These are phyloP conservation scores for Magallana gigas DNA, from an alignment of 1,140 invertebrate species.

Conservation along the genomic window DNA sequence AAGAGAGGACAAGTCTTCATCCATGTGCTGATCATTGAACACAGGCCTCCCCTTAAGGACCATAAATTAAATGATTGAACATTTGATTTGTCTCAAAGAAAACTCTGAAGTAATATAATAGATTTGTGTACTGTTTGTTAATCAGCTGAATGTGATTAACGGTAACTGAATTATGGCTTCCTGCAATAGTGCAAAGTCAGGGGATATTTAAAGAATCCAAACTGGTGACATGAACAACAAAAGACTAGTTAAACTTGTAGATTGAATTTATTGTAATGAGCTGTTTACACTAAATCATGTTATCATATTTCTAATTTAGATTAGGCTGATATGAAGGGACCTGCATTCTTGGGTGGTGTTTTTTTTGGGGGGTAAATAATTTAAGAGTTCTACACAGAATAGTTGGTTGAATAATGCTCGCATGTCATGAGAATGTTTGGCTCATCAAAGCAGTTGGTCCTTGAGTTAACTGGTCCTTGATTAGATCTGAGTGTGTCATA, in stretches of 20 bases:
- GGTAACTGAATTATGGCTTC: too few species aligned
- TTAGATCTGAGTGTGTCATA: conserved; percentile 3
- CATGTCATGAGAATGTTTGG: conserved; percentile 5
- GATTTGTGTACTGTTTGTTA: too few species aligned
- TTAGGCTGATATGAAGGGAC: background rate
- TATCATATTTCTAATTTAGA: conserved; percentile 13
- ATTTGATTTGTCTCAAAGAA: too few species aligned
- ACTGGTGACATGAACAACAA: background rate
- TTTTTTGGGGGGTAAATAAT: background rate
- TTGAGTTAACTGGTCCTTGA: conserved; percentile 10
- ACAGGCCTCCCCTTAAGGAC: too few species aligned
- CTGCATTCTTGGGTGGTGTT: background rate
- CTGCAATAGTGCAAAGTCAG: background rate
- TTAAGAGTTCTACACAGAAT: background rate
- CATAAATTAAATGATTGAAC: too few species aligned
- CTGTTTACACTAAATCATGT: conserved; percentile 9
- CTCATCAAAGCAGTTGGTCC: conserved; percentile 22
- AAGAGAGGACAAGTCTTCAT: too few species aligned
- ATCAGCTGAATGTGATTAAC: too few species aligned
- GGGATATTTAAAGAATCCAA: background rate
- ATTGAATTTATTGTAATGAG: conserved; percentile 24
- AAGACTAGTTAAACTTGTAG: conserved; percentile 1
- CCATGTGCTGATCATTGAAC: too few species aligned
- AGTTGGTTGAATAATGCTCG: background rate
- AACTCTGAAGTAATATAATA: too few species aligned